These are phyloP conservation scores for Aphrophora alni DNA, from an alignment of 2,888 invertebrate genomes.

Conservation along the genomic window DNA sequence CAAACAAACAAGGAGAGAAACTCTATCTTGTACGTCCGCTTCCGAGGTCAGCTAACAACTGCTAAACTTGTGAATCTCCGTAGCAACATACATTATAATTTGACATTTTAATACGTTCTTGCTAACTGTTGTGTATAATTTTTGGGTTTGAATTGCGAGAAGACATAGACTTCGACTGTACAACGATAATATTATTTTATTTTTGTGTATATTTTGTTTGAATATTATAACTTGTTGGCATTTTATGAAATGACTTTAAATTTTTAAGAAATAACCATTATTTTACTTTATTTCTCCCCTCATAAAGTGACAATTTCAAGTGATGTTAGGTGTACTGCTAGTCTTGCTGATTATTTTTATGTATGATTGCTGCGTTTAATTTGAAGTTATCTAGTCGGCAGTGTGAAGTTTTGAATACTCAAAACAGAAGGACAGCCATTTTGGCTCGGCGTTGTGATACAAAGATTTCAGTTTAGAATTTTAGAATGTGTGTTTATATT, in stretches of 20 bases:
- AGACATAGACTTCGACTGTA: not conserved
- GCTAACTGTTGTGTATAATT: not conserved
- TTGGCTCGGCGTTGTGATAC: slow-evolving; percentile 7
- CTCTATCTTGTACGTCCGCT: slow-evolving; percentile 94
- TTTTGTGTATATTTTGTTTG: not conserved
- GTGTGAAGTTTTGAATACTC: not conserved
- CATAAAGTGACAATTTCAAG: not conserved
- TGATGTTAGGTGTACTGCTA: not conserved
- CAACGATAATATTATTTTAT: not conserved
- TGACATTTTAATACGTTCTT: not conserved
- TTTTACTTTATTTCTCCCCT: not conserved
- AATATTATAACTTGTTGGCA: not conserved
- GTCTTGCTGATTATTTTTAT: not conserved
- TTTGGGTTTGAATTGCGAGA: not conserved
- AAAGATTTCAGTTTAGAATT: not conserved
- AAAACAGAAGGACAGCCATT: slow-evolving; percentile 1
- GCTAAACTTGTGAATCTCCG: slow-evolving; percentile 28
- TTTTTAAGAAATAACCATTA: not conserved
- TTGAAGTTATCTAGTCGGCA: not conserved
- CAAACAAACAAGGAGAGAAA: slow-evolving; percentile 97
- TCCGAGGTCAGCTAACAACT: slow-evolving; percentile 63
- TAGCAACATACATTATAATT: not conserved
- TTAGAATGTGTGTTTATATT: slow-evolving; percentile 4
- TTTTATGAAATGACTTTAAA: not conserved
- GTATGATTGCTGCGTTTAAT: slow-evolving; percentile 2